Base-by-base conservation (phyloP, 2,888 invertebrate species). In the Bugulina stolonifera region DNA sequence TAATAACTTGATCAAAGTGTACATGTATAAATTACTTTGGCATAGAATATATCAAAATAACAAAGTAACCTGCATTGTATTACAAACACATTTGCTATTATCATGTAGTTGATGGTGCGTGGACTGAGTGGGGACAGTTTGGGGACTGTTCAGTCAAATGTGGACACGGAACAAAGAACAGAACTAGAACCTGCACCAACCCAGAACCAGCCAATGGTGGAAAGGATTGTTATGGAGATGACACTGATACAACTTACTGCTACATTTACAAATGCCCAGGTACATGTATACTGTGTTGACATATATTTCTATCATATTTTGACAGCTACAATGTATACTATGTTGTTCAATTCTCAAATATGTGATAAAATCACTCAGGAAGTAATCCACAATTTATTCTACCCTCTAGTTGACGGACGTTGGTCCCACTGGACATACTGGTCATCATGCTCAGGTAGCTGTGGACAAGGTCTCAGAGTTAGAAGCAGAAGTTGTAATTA, bases 401-500 rank as follows among this genome's bases (percentile, higher is more conserved):
- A n/a, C n/a, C n/a, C 18, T 43, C 43, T 18, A 81, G 82, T 78
- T 64, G 77, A 81, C 69, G 81, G 81, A 18, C 79, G 77, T 1
- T 82, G 81, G 81, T 79, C 80, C 0, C 69, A 75, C n/a, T 82
- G 82, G 82, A 74, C 75, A 14, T 74, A 75, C 0, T 82, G 80
- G 81, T 76, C 78, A 5, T 27, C 69, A 1, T 81, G 81, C 74
- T 75, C 78, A 0, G 78, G 78, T 27, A 78, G 79, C 2, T 82
- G 82, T 72, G 81, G 81, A 0, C 72, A 73, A 1, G 81, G 80
- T 2, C 69, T 74, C 54, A 75, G 76, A 57, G 76, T 77, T 27
- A 75, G 80, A 71, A 74, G 75, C 18, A 76, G 82, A 23, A 73
- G 72, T 0, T 82, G 82, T 74, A 77, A 81, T 74, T 79, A 78